Evolutionary conservation across 2,888 invertebrate species (phyloP).

Genomic region (Ornithoptera priamus): DNA sequence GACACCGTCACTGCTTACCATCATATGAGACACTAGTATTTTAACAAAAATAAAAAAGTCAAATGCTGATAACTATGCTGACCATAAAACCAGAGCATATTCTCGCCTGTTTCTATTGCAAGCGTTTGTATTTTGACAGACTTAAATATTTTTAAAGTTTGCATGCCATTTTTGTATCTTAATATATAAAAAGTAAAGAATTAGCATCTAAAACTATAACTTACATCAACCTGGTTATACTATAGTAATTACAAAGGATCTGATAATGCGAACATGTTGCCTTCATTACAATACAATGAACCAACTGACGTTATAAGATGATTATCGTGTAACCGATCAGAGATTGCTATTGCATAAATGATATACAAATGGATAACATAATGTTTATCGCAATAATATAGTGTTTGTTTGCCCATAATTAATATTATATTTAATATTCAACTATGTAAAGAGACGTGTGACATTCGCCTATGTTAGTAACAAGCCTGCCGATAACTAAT

Average conservation of each 20-base stretch:
- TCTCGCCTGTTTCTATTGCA: too few relatives aligned
- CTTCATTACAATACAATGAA: conserved; percentile 20
- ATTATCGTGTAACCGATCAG: background rate
- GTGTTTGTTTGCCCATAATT: too few relatives aligned
- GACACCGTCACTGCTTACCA: too few relatives aligned
- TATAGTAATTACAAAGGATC: conserved; percentile 7
- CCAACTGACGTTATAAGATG: background rate
- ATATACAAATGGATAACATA: background rate
- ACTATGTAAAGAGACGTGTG: too few relatives aligned
- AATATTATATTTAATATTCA: too few relatives aligned
- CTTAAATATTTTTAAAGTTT: background rate
- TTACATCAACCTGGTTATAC: background rate
- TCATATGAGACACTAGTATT: too few relatives aligned
- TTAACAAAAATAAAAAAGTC: too few relatives aligned
- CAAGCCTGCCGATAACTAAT: too few relatives aligned
- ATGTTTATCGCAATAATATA: background rate
- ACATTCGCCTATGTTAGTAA: too few relatives aligned
- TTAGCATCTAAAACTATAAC: background rate
- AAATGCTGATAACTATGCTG: too few relatives aligned
- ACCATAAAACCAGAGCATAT: too few relatives aligned
- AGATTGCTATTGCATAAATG: background rate
- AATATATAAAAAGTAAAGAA: background rate
- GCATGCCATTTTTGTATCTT: background rate
- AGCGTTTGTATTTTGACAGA: too few relatives aligned
- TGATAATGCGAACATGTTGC: conserved; percentile 17